Evolutionary conservation across 2,113 vertebrate species (phyloP).

Genomic region (Pteropus alecto): DNA sequence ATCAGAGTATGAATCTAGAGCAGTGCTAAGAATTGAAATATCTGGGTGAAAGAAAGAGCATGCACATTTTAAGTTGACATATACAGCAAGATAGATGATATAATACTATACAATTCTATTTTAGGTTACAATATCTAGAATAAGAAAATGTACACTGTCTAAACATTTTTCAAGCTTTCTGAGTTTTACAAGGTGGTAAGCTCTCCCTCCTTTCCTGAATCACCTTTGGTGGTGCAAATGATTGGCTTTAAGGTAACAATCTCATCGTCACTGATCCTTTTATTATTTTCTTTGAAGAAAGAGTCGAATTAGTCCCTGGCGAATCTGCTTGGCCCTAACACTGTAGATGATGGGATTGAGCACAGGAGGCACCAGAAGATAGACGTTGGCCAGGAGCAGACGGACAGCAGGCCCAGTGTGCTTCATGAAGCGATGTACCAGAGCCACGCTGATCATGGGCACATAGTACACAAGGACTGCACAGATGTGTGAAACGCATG

Average conservation of each 20-base stretch:
- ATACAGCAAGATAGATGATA: not conserved
- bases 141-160: not conserved
- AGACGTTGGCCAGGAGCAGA: conserved; percentile 36
- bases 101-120: not conserved
- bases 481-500: conserved; percentile 53
- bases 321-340: conserved; percentile 55
- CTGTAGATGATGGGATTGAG: conserved; percentile 66
- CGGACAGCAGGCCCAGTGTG: not conserved
- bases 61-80: not conserved
- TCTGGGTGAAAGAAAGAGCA: not conserved
- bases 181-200: not conserved
- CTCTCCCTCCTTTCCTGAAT: not conserved
- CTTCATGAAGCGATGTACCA: conserved; percentile 47
- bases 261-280: rapidly evolving
- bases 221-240: not conserved
- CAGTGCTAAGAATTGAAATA: not conserved
- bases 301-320: not conserved
- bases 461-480: conserved; percentile 45
- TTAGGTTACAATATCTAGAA: not conserved
- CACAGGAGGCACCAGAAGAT: conserved; percentile 40
- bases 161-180: not conserved
- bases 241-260: not conserved
- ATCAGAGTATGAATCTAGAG: not conserved
- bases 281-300: conserved; percentile 43
- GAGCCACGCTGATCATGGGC: conserved; percentile 57